Conservation (phyloP, 2,797 vertebrate genomes). For the Tamandua tetradactyla region DNA sequence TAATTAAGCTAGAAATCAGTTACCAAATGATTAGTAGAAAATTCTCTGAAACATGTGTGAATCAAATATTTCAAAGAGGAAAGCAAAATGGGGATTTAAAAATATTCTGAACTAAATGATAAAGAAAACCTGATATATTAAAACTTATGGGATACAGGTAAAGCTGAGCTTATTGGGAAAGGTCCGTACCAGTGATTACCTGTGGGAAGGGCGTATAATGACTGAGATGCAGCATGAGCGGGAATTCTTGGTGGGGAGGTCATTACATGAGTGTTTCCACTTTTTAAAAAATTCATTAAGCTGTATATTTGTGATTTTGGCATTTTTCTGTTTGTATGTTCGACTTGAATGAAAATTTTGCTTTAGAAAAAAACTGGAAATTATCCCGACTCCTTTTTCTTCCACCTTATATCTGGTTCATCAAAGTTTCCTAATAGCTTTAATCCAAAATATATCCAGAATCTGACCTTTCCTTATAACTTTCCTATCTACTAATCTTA, state of each 20-base stretch:
- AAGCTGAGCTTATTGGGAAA: background rate
- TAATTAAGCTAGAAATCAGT: background rate
- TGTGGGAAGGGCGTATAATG: background rate
- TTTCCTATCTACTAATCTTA: background rate
- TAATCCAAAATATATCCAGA: background rate
- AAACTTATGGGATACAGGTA: background rate
- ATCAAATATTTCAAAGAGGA: background rate
- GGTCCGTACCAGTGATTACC: background rate
- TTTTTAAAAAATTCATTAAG: background rate
- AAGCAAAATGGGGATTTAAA: background rate
- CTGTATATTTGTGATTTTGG: background rate
- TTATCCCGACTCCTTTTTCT: constrained; percentile 19
- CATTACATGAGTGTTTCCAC: background rate
- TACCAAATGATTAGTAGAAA: background rate
- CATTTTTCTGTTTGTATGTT: background rate
- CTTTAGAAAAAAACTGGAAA: background rate
- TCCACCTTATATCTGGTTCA: background rate
- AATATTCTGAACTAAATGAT: background rate
- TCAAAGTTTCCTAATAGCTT: background rate
- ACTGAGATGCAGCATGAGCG: background rate
- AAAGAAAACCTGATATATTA: background rate
- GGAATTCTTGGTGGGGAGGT: background rate
- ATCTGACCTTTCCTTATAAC: background rate
- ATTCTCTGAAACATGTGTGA: constrained; percentile 19
- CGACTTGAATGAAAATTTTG: background rate